These are phyloP conservation scores for Pinctada fucata DNA, from an alignment of 2,888 invertebrate species.

Conservation along the genomic window DNA sequence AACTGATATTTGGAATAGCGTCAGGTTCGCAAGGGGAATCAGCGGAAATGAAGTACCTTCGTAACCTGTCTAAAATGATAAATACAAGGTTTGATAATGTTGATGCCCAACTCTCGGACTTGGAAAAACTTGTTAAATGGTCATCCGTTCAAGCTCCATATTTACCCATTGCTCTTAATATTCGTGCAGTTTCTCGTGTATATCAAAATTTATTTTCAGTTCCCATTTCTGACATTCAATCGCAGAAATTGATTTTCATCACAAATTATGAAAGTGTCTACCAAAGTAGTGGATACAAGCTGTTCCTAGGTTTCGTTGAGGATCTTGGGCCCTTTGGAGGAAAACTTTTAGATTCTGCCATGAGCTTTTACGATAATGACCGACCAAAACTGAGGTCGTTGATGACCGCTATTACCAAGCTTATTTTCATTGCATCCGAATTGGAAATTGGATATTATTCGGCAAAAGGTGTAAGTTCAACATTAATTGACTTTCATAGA, in stretches of 20 bases:
- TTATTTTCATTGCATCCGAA: neutral
- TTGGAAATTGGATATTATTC: neutral
- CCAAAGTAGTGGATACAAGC: neutral
- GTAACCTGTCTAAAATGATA: too few species aligned
- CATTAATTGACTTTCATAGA: neutral
- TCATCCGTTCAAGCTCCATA: neutral
- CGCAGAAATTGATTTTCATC: neutral
- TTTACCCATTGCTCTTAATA: too few species aligned
- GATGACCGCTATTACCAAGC: neutral
- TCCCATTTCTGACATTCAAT: neutral
- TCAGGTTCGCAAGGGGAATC: too few species aligned
- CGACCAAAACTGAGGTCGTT: neutral
- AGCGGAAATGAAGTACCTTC: too few species aligned
- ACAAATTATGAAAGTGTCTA: neutral
- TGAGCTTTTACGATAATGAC: neutral
- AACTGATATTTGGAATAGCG: too few species aligned
- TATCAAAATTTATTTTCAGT: neutral
- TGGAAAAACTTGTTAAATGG: neutral
- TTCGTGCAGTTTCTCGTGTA: too few species aligned
- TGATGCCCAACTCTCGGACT: neutral
- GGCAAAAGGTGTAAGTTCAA: neutral
- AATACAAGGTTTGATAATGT: too few species aligned
- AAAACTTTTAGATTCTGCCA: too few species aligned
- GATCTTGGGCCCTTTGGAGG: neutral
- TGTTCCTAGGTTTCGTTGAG: constrained; percentile 1